Evolutionary conservation across 2,797 vertebrate genomes (phyloP), one percentile per base, ranked within the genome.

Genomic region (Chaetophractus vellerosus): DNA sequence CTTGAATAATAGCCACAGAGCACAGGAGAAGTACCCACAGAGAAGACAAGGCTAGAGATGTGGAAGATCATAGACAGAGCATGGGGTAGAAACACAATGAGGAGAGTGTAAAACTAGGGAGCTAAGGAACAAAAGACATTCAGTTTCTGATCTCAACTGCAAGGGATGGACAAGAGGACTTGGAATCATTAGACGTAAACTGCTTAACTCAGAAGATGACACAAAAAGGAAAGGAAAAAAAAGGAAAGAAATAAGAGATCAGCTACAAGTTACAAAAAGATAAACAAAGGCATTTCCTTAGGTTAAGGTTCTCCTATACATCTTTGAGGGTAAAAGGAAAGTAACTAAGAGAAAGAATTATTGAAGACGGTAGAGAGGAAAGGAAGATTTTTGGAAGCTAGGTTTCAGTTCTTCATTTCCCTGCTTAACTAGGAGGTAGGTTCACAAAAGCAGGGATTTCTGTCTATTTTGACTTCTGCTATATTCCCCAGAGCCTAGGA

Each of bases 401-500:
- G 26, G 7, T 41, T 86, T 69, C 64, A 87, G 9, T 12, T 45
- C 83, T 89, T 63, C 41, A 26, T 69, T 92, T 66, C 31, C 88
- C 18, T 14, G 1, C 57, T n/a, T 71, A 31, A 15, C 48, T 64
- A 38, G 69, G 45, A 69, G 5, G 10, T 78, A 31, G 57, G 7
- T 26, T 86, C 55, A 23, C 0, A 5, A 59, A 59, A 59, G 19
- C 48, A 80, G 71, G 50, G 8, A 24, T 26, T 69, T 59, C 52
- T 74, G 1, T 74, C 19, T 88, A 16, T 68, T 96, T 78, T 64
- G 52, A 94, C 59, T 82, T 95, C 36, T 75, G 38, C 16, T 33
- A 4, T 85, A 38, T 79, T 79, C 15, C 15, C 61, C 55, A 28
- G 74, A 88, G 38, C 45, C 91, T 90, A 64, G 63, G 48, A 66